These are phyloP conservation scores for Gadopsis marmoratus DNA, from an alignment of 2,797 vertebrate genomes.

Conservation along the genomic window DNA sequence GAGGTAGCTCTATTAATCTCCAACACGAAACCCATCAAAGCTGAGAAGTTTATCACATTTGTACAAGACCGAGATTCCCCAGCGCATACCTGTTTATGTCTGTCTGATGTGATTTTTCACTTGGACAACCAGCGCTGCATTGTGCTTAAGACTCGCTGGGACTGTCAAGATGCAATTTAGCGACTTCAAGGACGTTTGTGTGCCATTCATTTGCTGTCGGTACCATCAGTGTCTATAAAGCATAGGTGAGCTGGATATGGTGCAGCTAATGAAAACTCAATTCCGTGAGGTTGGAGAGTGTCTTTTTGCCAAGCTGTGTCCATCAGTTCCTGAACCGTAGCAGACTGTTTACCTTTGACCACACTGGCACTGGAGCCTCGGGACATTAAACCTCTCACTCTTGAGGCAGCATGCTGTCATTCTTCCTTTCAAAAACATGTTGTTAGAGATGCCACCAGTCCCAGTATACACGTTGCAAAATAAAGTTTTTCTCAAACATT, in stretches of 20 bases:
- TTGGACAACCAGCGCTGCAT: slow-evolving; percentile 9
- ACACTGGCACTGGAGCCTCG: not conserved
- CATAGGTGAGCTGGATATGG: not conserved
- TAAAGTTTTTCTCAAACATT: not conserved
- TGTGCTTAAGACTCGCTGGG: not conserved
- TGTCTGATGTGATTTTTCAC: slow-evolving; percentile 14
- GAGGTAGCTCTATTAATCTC: slow-evolving; percentile 18
- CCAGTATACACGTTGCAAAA: not conserved
- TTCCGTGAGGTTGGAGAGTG: not conserved
- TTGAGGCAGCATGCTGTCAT: not conserved
- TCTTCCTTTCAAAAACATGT: slow-evolving; percentile 3
- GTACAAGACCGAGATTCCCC: not conserved
- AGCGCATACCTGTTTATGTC: slow-evolving; percentile 9
- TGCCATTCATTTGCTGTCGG: slow-evolving; percentile 6
- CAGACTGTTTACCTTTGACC: slow-evolving; percentile 30
- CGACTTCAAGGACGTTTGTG: not conserved
- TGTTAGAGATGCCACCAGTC: not conserved
- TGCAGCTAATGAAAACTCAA: slow-evolving; percentile 11
- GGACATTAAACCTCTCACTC: slow-evolving; percentile 13
- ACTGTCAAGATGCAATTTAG: slow-evolving; percentile 13
- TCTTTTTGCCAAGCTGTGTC: slow-evolving; percentile 10
- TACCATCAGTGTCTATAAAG: not conserved
- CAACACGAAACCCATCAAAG: slow-evolving; percentile 7
- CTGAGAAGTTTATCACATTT: slow-evolving; percentile 21
- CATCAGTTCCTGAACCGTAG: not conserved